Evolutionary conservation across 2,888 invertebrate species (phyloP).

Genomic region (Nipponacmea schrenckii): DNA sequence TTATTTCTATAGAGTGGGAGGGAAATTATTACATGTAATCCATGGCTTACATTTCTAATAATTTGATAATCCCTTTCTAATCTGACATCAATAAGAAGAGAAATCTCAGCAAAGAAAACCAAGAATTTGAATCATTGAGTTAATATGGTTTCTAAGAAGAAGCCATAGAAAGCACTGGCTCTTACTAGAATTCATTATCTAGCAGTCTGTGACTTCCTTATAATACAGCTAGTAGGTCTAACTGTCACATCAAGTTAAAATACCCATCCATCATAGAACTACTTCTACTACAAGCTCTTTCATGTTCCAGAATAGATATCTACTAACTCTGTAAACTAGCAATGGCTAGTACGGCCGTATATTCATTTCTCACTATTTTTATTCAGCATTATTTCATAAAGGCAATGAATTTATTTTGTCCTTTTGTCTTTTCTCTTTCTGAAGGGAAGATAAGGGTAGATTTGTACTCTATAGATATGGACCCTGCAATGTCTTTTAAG

Average conservation of each 20-base stretch:
- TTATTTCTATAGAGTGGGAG: no score
- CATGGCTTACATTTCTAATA: no score
- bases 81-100: constrained; percentile 18
- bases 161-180: not conserved
- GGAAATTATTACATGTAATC: no score
- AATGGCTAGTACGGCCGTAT: not conserved
- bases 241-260: constrained; percentile 32
- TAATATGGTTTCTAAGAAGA: not conserved
- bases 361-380: not conserved
- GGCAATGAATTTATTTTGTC: not conserved
- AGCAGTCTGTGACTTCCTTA: constrained; percentile 24
- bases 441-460: not conserved
- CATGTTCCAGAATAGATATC: no score
- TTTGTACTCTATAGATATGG: no score
- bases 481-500: no score
- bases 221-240: constrained; percentile 21
- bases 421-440: not conserved
- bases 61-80: constrained; percentile 20
- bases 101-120: constrained; percentile 4
- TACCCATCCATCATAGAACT: constrained; percentile 27
- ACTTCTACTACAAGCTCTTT: no score
- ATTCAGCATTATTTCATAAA: not conserved
- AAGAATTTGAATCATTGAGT: no score
- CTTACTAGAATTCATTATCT: constrained; percentile 31
- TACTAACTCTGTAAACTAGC: not conserved